phyloP scores from a whole-genome alignment of 92 coral and sea anemone species.

The Heteractis magnifica region DNA sequence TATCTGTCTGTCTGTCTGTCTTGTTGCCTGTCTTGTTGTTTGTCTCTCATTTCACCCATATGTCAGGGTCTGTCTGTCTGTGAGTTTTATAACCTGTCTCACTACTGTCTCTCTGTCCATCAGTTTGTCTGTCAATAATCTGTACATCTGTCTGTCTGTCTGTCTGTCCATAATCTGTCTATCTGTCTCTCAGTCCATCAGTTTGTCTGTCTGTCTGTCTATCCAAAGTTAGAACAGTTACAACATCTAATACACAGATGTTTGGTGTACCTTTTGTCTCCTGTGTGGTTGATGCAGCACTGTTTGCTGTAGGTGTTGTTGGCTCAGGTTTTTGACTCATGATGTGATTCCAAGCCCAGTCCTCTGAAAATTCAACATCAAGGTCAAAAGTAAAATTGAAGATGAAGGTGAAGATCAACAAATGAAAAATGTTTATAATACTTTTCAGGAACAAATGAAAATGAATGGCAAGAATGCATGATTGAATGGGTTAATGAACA shows the following conservation, averaged over 20 bases:
- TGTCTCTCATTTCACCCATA: too few species aligned
- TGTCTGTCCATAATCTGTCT: too few species aligned
- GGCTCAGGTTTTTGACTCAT: constrained; percentile 20
- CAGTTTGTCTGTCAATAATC: too few species aligned
- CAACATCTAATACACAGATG: background rate
- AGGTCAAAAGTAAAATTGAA: background rate
- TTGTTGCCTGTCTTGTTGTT: too few species aligned
- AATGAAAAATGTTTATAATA: too few species aligned
- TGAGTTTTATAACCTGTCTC: too few species aligned
- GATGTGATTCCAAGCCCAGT: constrained; percentile 60
- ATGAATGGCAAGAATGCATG: background rate
- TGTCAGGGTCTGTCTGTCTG: background rate
- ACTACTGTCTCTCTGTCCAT: too few species aligned
- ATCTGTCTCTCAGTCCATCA: too few species aligned
- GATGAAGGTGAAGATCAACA: background rate
- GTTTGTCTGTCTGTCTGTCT: too few species aligned
- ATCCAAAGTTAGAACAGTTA: too few species aligned
- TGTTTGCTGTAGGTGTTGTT: background rate
- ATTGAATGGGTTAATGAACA: background rate
- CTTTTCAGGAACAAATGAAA: background rate
- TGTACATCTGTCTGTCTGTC: too few species aligned
- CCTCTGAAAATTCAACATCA: constrained; percentile 24
- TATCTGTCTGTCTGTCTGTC: too few species aligned
- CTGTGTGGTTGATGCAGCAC: constrained; percentile 11
- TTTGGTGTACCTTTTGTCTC: background rate